Evolutionary conservation across 2,888 invertebrate genomes (phyloP), one percentile per base, ranked within the genome.

Genomic region (Limnephilus auricula): DNA sequence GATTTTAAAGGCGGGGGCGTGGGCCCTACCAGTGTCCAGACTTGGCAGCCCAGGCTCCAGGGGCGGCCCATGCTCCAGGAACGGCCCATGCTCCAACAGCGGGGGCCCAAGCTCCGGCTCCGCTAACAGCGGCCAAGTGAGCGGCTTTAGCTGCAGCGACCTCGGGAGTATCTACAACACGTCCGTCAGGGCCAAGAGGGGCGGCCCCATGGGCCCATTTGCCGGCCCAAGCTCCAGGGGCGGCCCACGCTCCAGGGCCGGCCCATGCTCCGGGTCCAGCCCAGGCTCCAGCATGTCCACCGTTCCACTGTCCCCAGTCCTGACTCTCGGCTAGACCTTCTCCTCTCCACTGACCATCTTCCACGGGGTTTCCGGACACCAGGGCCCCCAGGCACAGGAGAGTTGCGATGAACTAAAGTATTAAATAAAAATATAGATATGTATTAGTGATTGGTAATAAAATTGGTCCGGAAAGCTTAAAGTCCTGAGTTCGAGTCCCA

Each of bases 61-160:
- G 12, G 15, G n/a, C 34, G 12, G 45, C 40, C 65, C 65, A 65
- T 0, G 65, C 65, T 65, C 65, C 65, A 6, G 5, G 65, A 2
- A 9, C 65, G 65, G 65, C 45, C 85, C 85, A 93, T 93, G 89
- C 82, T 25, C 34, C 82, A 34, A 6, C 25, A n/a, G 34, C 82
- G 65, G 65, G 65, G 65, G 25, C 65, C 91, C 91, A 78, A 65
- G 86, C 34, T 34, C 82, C 82, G 2, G 93, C 93, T 84, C 93
- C 93, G 45, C 93, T 93, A 93, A 94, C 94, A 89, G 94, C 94
- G 91, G 94, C 93, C 93, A 94, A 94, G 93, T 95, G 93, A 37
- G 93, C 93, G 78, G 93, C 93, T 83, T 93, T 93, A 90, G 93
- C 93, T 6, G 86, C 86, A 31, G 90, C 90, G 25, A 90, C 90